These are phyloP conservation scores for Aphidius colemani DNA, from an alignment of 2,888 invertebrate species.

Conservation along the genomic window DNA sequence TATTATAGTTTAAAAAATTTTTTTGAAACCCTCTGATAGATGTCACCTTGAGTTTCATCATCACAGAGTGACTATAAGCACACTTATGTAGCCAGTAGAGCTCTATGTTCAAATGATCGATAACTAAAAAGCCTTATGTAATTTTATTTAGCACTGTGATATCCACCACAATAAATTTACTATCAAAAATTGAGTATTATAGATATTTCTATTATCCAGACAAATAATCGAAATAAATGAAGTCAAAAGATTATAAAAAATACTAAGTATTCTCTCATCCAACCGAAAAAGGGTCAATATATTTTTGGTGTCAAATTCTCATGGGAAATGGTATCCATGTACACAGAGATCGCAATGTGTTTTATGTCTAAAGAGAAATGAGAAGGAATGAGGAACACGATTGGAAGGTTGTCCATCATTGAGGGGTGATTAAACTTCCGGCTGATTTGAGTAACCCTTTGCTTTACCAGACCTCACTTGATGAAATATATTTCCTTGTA, in stretches of 20 bases:
- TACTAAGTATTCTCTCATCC: slow-evolving; percentile 25
- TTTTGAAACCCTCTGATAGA: background rate
- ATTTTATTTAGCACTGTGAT: too few species aligned
- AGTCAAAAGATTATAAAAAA: too few species aligned
- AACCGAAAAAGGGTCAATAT: slow-evolving; percentile 18
- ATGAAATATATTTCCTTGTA: background rate
- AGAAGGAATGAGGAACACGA: slow-evolving; percentile 21
- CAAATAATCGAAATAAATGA: too few species aligned
- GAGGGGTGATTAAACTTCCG: slow-evolving; percentile 35
- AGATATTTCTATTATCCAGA: too few species aligned
- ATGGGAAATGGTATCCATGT: slow-evolving; percentile 1
- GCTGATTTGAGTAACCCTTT: slow-evolving; percentile 11
- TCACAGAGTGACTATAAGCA: too few species aligned
- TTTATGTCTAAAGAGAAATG: background rate
- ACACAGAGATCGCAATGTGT: slow-evolving; percentile 25
- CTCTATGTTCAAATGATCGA: background rate
- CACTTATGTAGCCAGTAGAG: too few species aligned
- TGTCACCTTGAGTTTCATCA: background rate
- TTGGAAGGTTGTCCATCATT: slow-evolving; percentile 28
- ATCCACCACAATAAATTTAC: too few species aligned
- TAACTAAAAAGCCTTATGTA: too few species aligned
- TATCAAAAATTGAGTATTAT: too few species aligned
- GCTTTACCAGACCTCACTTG: background rate
- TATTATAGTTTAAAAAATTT: too few species aligned
- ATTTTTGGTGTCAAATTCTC: slow-evolving; percentile 8